Percentiles rank a stretch among this genome's conserved stretches.
phyloP scores from a whole-genome alignment of 2,797 vertebrate genomes.

The Esox masquinongy region DNA sequence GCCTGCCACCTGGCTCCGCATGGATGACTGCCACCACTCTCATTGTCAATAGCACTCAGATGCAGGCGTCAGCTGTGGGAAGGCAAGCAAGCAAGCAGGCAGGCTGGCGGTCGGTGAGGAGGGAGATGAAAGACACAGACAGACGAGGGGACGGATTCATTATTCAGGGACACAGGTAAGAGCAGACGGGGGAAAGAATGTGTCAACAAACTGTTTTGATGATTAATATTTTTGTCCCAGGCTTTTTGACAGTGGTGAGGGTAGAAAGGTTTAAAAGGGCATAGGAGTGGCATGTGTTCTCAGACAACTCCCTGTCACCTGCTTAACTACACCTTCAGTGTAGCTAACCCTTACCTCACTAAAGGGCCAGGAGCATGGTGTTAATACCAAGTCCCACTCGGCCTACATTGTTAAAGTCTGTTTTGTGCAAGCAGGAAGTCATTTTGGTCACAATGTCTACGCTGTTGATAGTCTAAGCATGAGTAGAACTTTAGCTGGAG shows the following conservation, averaged over 20 bases:
- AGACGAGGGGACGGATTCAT: conserved; percentile 64
- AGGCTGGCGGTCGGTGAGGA: conserved; percentile 47
- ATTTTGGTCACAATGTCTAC: conserved; percentile 4
- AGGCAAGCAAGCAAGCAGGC: conserved; percentile 47
- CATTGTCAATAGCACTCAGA: conserved; percentile 63
- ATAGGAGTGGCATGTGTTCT: neutral
- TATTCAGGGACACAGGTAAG: conserved; percentile 69
- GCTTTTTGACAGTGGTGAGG: conserved; percentile 3
- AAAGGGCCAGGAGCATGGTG: neutral
- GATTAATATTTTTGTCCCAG: conserved; percentile 56
- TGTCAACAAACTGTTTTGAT: conserved; percentile 68
- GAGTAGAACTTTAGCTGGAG: neutral
- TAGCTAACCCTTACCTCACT: neutral
- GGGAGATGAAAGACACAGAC: conserved; percentile 62
- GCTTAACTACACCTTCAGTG: conserved; percentile 45
- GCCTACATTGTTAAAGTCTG: neutral
- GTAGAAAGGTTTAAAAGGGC: neutral
- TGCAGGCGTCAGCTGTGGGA: conserved; percentile 55
- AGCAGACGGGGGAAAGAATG: conserved; percentile 53
- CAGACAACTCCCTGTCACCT: conserved; percentile 44
- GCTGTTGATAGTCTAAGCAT: neutral
- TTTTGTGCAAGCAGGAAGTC: neutral
- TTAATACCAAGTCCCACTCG: neutral
- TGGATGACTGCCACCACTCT: conserved; percentile 63
- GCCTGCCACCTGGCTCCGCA: conserved; percentile 59